Conservation (phyloP, 2,888 invertebrate species). For the Amiota communis region DNA sequence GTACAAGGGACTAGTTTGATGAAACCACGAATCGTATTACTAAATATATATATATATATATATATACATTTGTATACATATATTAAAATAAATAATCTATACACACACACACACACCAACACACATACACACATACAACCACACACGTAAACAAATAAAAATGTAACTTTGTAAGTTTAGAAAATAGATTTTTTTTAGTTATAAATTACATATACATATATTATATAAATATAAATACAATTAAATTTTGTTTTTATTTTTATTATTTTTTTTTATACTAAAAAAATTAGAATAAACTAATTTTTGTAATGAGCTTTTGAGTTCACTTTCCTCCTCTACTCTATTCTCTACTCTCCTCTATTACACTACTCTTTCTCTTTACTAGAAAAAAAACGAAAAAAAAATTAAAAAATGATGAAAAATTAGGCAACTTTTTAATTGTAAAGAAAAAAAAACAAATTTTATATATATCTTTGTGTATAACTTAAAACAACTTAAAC, state of each 20-base stretch:
- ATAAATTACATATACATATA: conserved; percentile 39
- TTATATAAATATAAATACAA: conserved; percentile 10
- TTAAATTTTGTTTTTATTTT: conserved; percentile 42
- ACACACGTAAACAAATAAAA: conserved; percentile 25
- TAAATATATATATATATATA: conserved; percentile 59
- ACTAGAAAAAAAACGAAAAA: too few relatives aligned
- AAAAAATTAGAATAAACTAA: conserved; percentile 24
- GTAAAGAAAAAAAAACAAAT: conserved; percentile 8
- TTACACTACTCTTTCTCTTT: too few relatives aligned
- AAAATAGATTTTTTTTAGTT: conserved; percentile 27
- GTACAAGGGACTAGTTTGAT: conserved; percentile 69
- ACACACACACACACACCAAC: conserved; percentile 41
- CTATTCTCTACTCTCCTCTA: too few relatives aligned
- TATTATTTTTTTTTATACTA: conserved; percentile 2
- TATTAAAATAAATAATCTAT: conserved; percentile 34
- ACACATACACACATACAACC: conserved; percentile 34
- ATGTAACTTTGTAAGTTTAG: conserved; percentile 42
- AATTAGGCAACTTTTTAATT: conserved; percentile 17
- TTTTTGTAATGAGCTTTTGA: conserved; percentile 16
- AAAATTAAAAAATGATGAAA: not conserved
- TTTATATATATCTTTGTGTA: too few relatives aligned
- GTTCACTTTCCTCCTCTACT: not conserved
- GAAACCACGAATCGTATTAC: conserved; percentile 70
- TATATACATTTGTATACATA: conserved; percentile 43
- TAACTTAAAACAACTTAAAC: not conserved